Conservation (phyloP, 1,140 invertebrate genomes). For the Lasioglossum baleicum region DNA sequence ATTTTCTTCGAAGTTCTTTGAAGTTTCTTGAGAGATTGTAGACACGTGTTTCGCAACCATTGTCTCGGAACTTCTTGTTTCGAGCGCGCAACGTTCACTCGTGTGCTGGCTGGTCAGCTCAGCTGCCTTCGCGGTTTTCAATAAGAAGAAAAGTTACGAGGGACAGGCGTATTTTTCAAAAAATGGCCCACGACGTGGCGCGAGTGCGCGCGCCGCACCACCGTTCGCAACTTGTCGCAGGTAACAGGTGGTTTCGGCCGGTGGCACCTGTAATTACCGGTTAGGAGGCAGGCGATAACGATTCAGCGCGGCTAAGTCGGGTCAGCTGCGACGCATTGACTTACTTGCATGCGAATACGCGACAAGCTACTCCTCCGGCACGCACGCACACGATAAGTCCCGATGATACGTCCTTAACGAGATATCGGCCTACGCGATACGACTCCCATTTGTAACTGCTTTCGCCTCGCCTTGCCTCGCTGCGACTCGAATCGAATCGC, state of each 20-base stretch:
- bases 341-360: conserved; percentile 34
- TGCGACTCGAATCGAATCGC: not conserved
- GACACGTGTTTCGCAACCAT: too few species aligned
- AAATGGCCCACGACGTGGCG: not conserved
- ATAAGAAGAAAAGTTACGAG: too few species aligned
- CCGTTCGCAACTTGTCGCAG: conserved; percentile 47
- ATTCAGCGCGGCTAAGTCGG: conserved; percentile 39
- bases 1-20: too few species aligned
- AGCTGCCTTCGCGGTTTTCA: too few species aligned
- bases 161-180: not conserved
- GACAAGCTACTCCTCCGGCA: conserved; percentile 8
- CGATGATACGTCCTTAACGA: conserved; percentile 34
- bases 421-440: conserved; percentile 22
- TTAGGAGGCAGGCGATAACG: conserved; percentile 49
- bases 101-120: too few species aligned
- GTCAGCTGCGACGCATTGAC: conserved; percentile 45
- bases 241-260: conserved; percentile 60
- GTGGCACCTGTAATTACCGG: conserved; percentile 63
- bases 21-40: too few species aligned
- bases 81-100: too few species aligned
- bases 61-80: too few species aligned
- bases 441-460: not conserved
- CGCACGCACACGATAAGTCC: conserved; percentile 30
- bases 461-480: not conserved
- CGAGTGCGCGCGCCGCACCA: not conserved